Conservation (phyloP, 2,113 vertebrate genomes). For the Catharus bicknelli region DNA sequence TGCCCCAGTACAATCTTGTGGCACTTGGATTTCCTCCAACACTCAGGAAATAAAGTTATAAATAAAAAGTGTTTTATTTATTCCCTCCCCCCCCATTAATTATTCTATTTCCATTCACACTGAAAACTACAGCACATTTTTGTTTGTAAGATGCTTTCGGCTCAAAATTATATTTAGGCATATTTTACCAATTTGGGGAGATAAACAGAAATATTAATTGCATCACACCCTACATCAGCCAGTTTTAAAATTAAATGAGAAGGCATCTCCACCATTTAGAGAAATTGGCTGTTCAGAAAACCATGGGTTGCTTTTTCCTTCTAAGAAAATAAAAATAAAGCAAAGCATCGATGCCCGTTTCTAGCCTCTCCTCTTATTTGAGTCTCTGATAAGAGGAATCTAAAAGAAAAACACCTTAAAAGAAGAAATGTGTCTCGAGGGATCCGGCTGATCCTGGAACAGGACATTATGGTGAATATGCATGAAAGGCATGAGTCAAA, state of each 20-base stretch:
- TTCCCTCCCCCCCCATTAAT: background rate
- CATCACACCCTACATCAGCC: background rate
- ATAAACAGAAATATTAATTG: conserved; percentile 10
- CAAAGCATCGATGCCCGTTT: background rate
- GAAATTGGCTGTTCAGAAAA: background rate
- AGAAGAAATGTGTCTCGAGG: background rate
- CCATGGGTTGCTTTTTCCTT: background rate
- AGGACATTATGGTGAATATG: background rate
- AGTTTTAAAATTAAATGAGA: conserved; percentile 3
- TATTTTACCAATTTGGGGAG: background rate
- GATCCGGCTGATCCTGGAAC: background rate
- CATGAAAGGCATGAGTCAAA: conserved; percentile 9
- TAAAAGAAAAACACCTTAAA: background rate
- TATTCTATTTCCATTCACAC: background rate
- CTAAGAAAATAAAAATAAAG: background rate
- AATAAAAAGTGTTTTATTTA: conserved; percentile 24
- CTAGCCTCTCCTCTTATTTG: background rate
- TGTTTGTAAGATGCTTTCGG: background rate
- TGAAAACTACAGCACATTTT: background rate
- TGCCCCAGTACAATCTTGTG: background rate
- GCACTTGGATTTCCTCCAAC: conserved; percentile 25
- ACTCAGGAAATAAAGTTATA: conserved; percentile 21
- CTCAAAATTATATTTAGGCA: background rate
- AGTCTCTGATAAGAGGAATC: background rate
- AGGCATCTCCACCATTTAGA: background rate